A percentile compares a stretch with the other conserved stretches of the same genome.
These are phyloP conservation scores for Mobula hypostoma DNA, from an alignment of 2,113 vertebrate genomes.

Conservation along the genomic window DNA sequence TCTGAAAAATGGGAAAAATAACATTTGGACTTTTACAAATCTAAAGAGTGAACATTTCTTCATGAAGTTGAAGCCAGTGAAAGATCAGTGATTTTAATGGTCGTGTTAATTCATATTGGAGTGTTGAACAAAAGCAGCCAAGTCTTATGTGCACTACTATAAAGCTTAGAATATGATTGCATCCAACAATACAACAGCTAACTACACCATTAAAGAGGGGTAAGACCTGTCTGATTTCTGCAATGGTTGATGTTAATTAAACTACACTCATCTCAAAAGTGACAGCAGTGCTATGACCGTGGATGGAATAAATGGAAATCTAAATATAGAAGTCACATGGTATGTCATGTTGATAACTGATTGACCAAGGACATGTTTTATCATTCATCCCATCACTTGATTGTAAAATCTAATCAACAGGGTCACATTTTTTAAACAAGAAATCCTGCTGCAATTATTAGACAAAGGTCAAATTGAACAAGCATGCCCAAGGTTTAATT, in stretches of 20 bases:
- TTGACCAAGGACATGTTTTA: neutral
- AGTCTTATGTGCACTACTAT: neutral
- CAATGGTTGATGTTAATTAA: conserved; percentile 25
- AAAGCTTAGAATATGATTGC: neutral
- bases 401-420: conserved; percentile 15
- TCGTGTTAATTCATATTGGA: neutral
- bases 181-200: neutral
- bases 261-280: neutral
- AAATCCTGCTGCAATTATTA: conserved; percentile 22
- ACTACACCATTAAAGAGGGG: neutral
- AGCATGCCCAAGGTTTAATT: neutral
- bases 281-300: neutral
- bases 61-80: neutral
- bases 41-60: neutral
- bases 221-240: conserved; percentile 1
- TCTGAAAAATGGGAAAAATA: neutral
- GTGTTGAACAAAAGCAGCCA: neutral
- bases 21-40: neutral
- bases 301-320: neutral
- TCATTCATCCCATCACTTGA: conserved; percentile 15
- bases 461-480: conserved; percentile 26
- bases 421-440: conserved; percentile 17
- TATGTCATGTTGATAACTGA: neutral
- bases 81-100: neutral
- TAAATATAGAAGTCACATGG: neutral